A percentile compares a stretch with the other conserved stretches of the same genome.
phyloP scores from a whole-genome alignment of 1,140 invertebrate species.

The Lordiphosa mommai region DNA sequence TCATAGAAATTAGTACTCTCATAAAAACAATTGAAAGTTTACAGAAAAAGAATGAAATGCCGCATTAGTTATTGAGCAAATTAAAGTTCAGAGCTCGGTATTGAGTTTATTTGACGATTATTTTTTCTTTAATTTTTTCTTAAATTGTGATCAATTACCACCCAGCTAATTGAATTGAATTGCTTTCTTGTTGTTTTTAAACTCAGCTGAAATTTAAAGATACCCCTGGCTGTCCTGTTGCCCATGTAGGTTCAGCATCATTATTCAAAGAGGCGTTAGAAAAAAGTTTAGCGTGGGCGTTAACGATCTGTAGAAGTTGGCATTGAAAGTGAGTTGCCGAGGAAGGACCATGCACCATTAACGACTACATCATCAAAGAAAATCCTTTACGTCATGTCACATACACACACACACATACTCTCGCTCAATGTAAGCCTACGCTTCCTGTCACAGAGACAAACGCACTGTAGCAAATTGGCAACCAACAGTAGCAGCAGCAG shows the following conservation, averaged over 20 bases:
- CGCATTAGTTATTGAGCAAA: no score
- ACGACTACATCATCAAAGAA: constrained; percentile 74
- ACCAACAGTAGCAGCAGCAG: neutral
- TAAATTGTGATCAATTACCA: no score
- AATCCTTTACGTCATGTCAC: constrained; percentile 69
- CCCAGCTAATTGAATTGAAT: constrained; percentile 57
- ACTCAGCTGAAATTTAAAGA: constrained; percentile 33
- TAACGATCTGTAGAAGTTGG: constrained; percentile 39
- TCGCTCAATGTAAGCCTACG: constrained; percentile 48
- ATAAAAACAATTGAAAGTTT: no score
- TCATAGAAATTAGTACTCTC: no score
- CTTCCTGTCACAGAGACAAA: constrained; percentile 47
- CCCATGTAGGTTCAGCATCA: constrained; percentile 22
- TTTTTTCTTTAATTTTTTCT: no score
- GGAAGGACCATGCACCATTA: constrained; percentile 58
- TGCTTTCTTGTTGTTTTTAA: constrained; percentile 26
- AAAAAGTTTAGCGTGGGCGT: constrained; percentile 27
- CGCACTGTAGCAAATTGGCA: constrained; percentile 33
- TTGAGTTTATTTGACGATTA: no score
- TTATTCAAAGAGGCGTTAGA: constrained; percentile 50
- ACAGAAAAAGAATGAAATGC: no score
- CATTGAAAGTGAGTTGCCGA: constrained; percentile 30
- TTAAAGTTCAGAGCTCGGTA: no score
- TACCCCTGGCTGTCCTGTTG: neutral
- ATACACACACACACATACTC: constrained; percentile 8